phyloP scores from a whole-genome alignment of 2,113 vertebrate genomes.

The Corythornis madagascariensis region DNA sequence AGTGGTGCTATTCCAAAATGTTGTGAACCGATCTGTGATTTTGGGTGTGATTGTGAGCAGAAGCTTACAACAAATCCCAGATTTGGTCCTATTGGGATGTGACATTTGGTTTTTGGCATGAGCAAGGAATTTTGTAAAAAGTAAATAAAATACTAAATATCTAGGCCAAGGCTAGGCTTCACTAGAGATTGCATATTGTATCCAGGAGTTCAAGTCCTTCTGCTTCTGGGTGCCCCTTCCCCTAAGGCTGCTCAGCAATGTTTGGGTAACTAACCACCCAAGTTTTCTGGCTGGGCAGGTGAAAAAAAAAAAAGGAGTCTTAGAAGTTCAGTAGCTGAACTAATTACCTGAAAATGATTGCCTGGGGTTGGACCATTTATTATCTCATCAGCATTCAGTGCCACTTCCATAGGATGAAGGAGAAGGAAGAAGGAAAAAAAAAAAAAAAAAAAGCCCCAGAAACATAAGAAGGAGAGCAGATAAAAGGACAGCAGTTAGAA shows the following conservation, averaged over 20 bases:
- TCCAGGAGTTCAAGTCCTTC: background rate
- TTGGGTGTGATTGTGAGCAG: background rate
- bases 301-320: background rate
- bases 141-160: background rate
- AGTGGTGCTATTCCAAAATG: background rate
- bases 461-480: slow-evolving; percentile 52
- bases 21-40: background rate
- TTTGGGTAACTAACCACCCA: slow-evolving; percentile 35
- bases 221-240: background rate
- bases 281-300: slow-evolving; percentile 49
- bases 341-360: slow-evolving; percentile 70
- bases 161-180: background rate
- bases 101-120: background rate
- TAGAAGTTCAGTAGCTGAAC: slow-evolving; percentile 63
- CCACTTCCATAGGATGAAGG: slow-evolving; percentile 34
- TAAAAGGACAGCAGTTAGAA: slow-evolving; percentile 52
- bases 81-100: background rate
- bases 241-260: background rate
- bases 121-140: background rate
- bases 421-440: slow-evolving; percentile 41
- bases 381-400: slow-evolving; percentile 61
- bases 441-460: slow-evolving; percentile 17
- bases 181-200: background rate
- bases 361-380: slow-evolving; percentile 66
- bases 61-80: background rate